Evolutionary conservation across 2,113 vertebrate species (phyloP).

Genomic region (Notothenia coriiceps): DNA sequence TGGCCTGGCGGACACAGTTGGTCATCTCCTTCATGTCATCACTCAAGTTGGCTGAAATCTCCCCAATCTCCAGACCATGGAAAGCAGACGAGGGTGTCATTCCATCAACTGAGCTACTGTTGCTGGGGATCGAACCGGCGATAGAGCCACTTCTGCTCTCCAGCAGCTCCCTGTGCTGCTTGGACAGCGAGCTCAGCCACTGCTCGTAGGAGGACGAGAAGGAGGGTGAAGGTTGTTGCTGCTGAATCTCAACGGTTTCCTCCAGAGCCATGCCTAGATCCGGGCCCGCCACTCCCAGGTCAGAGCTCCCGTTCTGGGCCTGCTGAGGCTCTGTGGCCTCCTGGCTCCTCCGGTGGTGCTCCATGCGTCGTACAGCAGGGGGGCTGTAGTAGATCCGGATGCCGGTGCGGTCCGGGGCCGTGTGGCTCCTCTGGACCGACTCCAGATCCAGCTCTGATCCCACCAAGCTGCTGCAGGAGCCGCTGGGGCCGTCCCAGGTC

Average conservation of each 20-base stretch:
- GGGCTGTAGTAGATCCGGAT: constrained; percentile 99
- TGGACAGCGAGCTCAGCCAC: constrained; percentile 95
- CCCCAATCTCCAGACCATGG: constrained; percentile 86
- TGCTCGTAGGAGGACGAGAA: constrained; percentile 85
- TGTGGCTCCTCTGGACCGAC: constrained; percentile 93
- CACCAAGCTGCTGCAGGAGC: constrained; percentile 75
- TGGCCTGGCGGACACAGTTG: constrained; percentile 96
- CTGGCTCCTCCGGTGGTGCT: constrained; percentile 72
- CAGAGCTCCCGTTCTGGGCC: constrained; percentile 44
- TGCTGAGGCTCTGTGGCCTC: constrained; percentile 27
- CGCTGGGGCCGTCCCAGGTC: constrained; percentile 89
- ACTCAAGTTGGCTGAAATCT: constrained; percentile 95
- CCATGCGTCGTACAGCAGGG: constrained; percentile 88
- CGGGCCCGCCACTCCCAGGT: constrained; percentile 9
- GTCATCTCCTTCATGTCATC: constrained; percentile 99
- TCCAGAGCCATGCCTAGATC: background rate
- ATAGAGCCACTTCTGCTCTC: constrained; percentile 79
- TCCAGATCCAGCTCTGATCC: constrained; percentile 83
- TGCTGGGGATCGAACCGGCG: constrained; percentile 49
- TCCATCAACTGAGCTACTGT: constrained; percentile 51
- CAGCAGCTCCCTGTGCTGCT: constrained; percentile 90
- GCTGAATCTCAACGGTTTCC: constrained; percentile 32
- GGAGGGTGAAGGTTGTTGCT: constrained; percentile 43
- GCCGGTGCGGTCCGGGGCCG: constrained; percentile 93
- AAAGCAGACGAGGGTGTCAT: constrained; percentile 79